Base-by-base conservation (phyloP, 2,113 vertebrate genomes). In the Platanista minor region DNA sequence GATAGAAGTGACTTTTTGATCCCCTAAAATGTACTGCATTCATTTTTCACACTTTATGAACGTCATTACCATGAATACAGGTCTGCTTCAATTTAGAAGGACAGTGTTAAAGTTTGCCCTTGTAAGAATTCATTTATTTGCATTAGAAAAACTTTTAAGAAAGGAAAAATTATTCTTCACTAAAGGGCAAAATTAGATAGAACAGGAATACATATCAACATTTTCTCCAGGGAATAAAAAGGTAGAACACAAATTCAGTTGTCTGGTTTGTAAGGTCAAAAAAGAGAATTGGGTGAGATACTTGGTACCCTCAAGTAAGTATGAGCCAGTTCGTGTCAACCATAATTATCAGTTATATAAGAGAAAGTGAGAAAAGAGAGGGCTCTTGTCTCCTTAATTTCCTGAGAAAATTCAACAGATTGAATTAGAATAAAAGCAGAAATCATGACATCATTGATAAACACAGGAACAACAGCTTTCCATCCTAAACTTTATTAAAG, bases 351-450 rank as follows among this genome's bases (percentile, higher is more conserved):
- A 13, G 36, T 71, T 59, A n/a, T 15, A 39, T 15, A 39, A 11
- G 36, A 67, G 31, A 49, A 90, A 87, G 23, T n/a, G 18, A 92
- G 49, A 36, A 92, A 87, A 77, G 69, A 12, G 17, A 86, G 67
- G 20, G 36, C 11, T 64, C 21, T 77, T 67, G 23, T 27, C 5
- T 92, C 36, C 23, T 85, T 77, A 25, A 52, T 80, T 87, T 87
- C 57, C 67, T 78, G 61, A 96, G 82, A 80, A 80, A 84, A 41
- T 59, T 83, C 29, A 93, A 43, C 15, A 87, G 39, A 66, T 46
- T 88, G 90, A 90, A 84, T 90, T 94, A 52, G 84, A 92, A 87
- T 61, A 93, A 94, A 59, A 52, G 31, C 49, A 97, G 57, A 93
- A 61, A 90, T 94, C 23, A 91, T 52, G 14, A 49, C 10, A 69